Evolutionary conservation across 2,797 vertebrate genomes (phyloP), one percentile per base, ranked within the genome.

Genomic region (Trematomus bernacchii): DNA sequence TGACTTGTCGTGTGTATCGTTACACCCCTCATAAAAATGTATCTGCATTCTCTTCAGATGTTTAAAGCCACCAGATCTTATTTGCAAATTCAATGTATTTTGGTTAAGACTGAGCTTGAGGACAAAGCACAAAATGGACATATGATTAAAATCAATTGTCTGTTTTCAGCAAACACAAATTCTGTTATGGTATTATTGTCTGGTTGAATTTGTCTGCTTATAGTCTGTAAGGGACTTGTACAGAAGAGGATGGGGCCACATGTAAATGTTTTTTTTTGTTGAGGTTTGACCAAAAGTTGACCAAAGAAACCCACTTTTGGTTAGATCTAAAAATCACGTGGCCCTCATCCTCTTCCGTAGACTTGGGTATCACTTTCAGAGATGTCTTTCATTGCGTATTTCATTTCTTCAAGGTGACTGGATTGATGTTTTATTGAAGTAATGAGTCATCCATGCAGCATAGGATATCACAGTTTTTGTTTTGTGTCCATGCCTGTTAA

Each of bases 401-500:
- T 37, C 33, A 7, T 14, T 27, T 30, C 21, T 27, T 30, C 52
- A 7, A 13, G 14, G 23, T 30, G 23, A 37, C 33, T 37, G 5
- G 46, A 48, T 66, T 16, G 33, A 37, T 37, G 33, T 37, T 37
- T 37, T 9, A 37, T 37, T 5, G 46, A 71, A 37, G 10, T 33
- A 51, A 48, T 16, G 5, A 16, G 42, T 66, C 57, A 3, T 7
- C 33, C 14, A 10, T 19, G 19, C 48, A 51, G 50, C 11, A 43
- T 42, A 3, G 4, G 12, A 53, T 30, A 10, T 57, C 54, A 6
- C 4, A 51, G 13, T 61, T 52, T 68, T 58, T 40, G 47, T 57
- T 53, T 51, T 72, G 13, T 68, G 23, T 63, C n/a, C 37, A 16
- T 53, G 9, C 6, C 43, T 52, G 18, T 74, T 84, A 66, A 82